Evolutionary conservation across 1,140 invertebrate species (phyloP).

Genomic region (Hycleus cichorii): DNA sequence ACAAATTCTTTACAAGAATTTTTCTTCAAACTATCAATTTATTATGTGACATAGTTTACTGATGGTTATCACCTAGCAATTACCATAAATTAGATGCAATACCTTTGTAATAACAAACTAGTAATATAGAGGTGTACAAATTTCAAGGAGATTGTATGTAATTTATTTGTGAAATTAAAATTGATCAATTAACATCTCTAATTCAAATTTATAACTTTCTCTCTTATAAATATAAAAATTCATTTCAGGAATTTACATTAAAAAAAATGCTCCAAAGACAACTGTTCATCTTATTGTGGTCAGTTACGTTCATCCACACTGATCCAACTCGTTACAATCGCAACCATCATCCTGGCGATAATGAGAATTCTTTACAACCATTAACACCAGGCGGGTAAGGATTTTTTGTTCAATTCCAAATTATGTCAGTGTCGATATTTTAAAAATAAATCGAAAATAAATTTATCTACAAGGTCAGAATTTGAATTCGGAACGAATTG

Average conservation of each 20-base stretch:
- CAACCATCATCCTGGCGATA: constrained; percentile 1
- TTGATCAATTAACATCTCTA: background rate
- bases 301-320: background rate
- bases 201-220: background rate
- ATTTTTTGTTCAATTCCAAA: background rate
- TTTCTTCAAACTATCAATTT: too few relatives aligned
- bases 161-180: background rate
- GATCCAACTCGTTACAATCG: constrained; percentile 1
- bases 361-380: constrained; percentile 1
- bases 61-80: too few relatives aligned
- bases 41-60: too few relatives aligned
- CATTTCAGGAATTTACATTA: background rate
- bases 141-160: background rate
- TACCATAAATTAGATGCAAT: too few relatives aligned
- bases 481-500: too few relatives aligned
- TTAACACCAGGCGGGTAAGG: constrained; percentile 15
- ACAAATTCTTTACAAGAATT: too few relatives aligned
- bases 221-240: background rate
- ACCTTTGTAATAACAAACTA: too few relatives aligned
- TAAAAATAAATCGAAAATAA: too few relatives aligned
- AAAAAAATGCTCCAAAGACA: background rate
- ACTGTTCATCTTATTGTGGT: constrained; percentile 1
- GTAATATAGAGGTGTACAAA: too few relatives aligned
- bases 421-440: too few relatives aligned
- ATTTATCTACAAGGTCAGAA: too few relatives aligned